Evolutionary conservation across 2,797 vertebrate genomes (phyloP).

Genomic region (Cetoscarus ocellatus): DNA sequence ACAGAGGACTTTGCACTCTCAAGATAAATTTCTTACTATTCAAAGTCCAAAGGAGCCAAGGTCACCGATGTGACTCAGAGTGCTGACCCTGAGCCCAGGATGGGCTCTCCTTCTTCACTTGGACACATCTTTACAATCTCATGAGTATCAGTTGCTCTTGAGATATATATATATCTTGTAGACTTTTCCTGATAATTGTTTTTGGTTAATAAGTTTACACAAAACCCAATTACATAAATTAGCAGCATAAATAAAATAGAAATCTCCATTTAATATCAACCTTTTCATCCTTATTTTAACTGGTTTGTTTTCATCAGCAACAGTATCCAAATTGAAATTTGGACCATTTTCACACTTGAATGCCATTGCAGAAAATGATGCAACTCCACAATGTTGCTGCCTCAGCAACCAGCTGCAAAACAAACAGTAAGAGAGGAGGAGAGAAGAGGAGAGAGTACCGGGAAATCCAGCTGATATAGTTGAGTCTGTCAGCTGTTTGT

Average conservation of each 20-base stretch:
- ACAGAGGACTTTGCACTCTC: no score
- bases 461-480: slow-evolving; percentile 53
- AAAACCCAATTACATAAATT: no score
- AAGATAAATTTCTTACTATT: slow-evolving; percentile 80
- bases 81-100: slow-evolving; percentile 88
- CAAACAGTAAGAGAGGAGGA: slow-evolving; percentile 53
- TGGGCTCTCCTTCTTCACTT: slow-evolving; percentile 94
- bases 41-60: slow-evolving; percentile 92
- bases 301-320: background rate
- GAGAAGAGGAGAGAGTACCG: slow-evolving; percentile 11
- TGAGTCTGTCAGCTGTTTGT: slow-evolving; percentile 68
- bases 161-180: no score
- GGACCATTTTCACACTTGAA: background rate
- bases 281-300: background rate
- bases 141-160: no score
- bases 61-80: slow-evolving; percentile 87
- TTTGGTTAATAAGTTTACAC: no score
- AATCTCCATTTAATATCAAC: no score
- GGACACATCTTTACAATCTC: slow-evolving; percentile 90
- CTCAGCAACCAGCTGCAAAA: slow-evolving; percentile 61
- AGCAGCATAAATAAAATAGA: no score
- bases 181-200: no score
- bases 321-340: background rate
- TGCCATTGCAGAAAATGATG: slow-evolving; percentile 14
- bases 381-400: slow-evolving; percentile 24